These are phyloP conservation scores for Batillaria attramentaria DNA, from an alignment of 1,140 invertebrate species.

Conservation along the genomic window DNA sequence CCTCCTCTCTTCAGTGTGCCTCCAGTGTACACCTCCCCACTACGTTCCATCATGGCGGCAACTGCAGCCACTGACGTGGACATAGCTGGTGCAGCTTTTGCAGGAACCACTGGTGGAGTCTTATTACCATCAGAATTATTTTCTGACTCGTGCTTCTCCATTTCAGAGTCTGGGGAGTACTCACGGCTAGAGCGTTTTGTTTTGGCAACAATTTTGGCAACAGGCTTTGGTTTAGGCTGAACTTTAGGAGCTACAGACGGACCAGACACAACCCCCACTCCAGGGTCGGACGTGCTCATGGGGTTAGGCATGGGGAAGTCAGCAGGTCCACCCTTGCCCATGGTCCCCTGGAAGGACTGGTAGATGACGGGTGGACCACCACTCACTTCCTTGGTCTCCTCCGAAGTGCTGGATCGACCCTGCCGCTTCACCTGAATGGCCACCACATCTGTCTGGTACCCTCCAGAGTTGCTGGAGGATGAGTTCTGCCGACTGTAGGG, in stretches of 20 bases:
- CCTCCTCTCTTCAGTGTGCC: conserved; percentile 38
- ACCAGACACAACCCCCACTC: conserved; percentile 25
- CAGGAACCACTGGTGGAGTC: conserved; percentile 40
- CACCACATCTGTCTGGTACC: conserved; percentile 70
- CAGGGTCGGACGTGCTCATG: conserved; percentile 26
- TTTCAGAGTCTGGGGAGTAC: conserved; percentile 58
- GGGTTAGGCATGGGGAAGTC: conserved; percentile 31
- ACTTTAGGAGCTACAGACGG: conserved; percentile 84
- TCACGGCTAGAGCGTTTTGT: conserved; percentile 66
- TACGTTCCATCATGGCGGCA: conserved; percentile 1
- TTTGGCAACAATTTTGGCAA: conserved; percentile 86
- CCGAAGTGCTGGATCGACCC: conserved; percentile 30
- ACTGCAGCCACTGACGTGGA: conserved; percentile 12
- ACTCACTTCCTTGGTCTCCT: conserved; percentile 48
- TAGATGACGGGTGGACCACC: conserved; percentile 78
- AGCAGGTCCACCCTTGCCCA: neutral
- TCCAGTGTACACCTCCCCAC: conserved; percentile 31
- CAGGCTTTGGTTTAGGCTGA: conserved; percentile 81
- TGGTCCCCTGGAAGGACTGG: conserved; percentile 77
- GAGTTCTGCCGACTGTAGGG: conserved; percentile 38
- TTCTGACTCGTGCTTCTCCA: conserved; percentile 58
- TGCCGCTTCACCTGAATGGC: conserved; percentile 71
- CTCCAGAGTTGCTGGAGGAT: conserved; percentile 29
- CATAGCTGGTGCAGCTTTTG: conserved; percentile 3
- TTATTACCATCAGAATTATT: conserved; percentile 56